Conservation (phyloP, 2,888 invertebrate species). For the Cataglyphis cursor region DNA sequence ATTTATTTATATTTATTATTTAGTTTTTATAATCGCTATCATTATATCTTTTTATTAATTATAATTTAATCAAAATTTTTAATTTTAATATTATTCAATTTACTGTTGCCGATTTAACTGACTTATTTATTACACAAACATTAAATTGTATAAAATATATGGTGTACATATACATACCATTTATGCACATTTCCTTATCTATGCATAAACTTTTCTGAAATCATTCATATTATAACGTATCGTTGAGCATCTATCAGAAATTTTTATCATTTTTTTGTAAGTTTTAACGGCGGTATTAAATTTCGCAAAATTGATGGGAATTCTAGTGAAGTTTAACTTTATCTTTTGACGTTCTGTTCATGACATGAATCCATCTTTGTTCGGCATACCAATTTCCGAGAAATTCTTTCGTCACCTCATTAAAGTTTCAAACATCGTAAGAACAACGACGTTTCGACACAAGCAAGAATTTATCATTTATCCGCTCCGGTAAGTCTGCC, state of each 20-base stretch:
- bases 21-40: too few relatives aligned
- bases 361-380: conserved; percentile 37
- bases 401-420: conserved; percentile 44
- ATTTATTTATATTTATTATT: background rate
- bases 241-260: conserved; percentile 3
- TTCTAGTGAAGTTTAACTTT: conserved; percentile 38
- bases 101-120: background rate
- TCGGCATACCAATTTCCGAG: conserved; percentile 19
- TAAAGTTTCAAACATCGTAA: conserved; percentile 42
- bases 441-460: conserved; percentile 23
- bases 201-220: background rate
- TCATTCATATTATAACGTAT: background rate
- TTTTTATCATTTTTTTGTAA: conserved; percentile 36
- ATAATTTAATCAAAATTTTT: background rate
- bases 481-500: conserved; percentile 36
- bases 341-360: conserved; percentile 7
- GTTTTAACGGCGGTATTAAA: conserved; percentile 59
- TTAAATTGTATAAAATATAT: background rate
- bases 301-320: conserved; percentile 56
- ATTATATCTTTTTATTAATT: background rate
- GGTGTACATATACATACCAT: background rate
- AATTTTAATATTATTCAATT: background rate
- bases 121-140: background rate
- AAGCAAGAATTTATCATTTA: conserved; percentile 41
- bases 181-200: background rate